Conservation (phyloP, 1,140 invertebrate genomes). For the Brachionus sp. region DNA sequence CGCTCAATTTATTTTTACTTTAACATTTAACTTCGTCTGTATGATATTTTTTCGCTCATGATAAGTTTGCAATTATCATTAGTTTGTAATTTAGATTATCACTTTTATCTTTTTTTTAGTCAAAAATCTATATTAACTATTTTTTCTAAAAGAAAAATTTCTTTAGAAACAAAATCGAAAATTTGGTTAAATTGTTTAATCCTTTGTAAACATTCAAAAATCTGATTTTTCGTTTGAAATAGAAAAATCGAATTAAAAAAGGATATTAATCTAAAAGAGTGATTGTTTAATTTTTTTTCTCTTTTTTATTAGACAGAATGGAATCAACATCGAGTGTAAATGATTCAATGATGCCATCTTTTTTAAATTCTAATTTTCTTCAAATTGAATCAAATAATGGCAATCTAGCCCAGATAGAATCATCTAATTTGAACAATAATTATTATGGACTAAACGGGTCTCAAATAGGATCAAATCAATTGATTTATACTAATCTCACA, state of each 20-base stretch:
- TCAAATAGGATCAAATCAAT: not conserved
- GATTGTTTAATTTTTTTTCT: not conserved
- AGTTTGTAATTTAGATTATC: constrained; percentile 33
- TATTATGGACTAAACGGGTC: not conserved
- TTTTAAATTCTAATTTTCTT: constrained; percentile 28
- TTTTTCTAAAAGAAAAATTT: constrained; percentile 17
- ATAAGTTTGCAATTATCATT: constrained; percentile 27
- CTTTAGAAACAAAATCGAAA: not conserved
- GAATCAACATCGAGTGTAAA: constrained; percentile 8
- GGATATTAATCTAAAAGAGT: not conserved
- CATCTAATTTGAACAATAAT: not conserved
- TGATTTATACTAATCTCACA: not conserved
- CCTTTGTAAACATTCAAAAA: not conserved
- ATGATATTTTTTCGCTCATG: constrained; percentile 21
- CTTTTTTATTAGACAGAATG: not conserved
- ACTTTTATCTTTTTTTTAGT: constrained; percentile 7
- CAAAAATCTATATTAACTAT: not conserved
- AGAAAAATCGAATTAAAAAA: not conserved
- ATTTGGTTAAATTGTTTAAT: not conserved
- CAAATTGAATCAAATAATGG: not conserved
- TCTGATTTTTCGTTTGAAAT: not conserved
- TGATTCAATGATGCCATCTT: constrained; percentile 42
- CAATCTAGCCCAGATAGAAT: not conserved
- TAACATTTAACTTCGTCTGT: constrained; percentile 17
- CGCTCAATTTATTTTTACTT: constrained; percentile 1